Evolutionary conservation across 2,113 vertebrate species (phyloP).

Genomic region (Pungitius pungitius): DNA sequence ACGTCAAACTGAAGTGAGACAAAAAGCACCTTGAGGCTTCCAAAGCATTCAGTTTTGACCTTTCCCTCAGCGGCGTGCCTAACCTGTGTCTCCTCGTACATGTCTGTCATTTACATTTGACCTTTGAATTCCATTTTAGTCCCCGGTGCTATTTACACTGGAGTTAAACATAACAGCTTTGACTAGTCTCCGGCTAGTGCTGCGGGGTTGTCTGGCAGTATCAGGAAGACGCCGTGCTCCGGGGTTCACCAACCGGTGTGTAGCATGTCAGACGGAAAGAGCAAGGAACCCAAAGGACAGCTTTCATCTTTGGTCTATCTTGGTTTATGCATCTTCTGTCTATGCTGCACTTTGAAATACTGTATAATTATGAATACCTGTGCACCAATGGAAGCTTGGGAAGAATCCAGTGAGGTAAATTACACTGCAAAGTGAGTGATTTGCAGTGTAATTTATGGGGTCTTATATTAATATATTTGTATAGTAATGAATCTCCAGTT

Average conservation of each 20-base stretch:
- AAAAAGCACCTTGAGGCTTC: constrained; percentile 1
- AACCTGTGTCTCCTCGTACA: constrained; percentile 22
- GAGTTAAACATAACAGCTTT: constrained; percentile 19
- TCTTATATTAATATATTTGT: constrained; percentile 1
- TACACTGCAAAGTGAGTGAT: not conserved
- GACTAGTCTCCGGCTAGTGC: not conserved
- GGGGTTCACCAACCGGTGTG: constrained; percentile 18
- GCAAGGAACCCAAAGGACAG: not conserved
- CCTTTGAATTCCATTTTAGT: constrained; percentile 55
- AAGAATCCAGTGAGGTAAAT: constrained; percentile 13
- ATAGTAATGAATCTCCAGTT: not conserved
- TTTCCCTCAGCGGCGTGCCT: constrained; percentile 35
- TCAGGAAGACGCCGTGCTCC: constrained; percentile 38
- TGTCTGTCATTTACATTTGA: constrained; percentile 46
- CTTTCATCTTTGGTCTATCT: constrained; percentile 6
- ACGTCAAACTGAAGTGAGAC: constrained; percentile 14
- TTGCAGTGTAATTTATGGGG: not conserved
- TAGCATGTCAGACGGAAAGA: constrained; percentile 1
- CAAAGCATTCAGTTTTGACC: constrained; percentile 25
- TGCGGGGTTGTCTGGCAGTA: constrained; percentile 52
- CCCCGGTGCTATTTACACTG: constrained; percentile 41
- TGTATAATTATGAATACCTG: constrained; percentile 34
- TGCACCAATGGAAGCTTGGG: constrained; percentile 11
- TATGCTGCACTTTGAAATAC: not conserved
- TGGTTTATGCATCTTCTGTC: not conserved